Evolutionary conservation across 2,888 invertebrate species (phyloP).

Genomic region (Mactromeris polynyma): DNA sequence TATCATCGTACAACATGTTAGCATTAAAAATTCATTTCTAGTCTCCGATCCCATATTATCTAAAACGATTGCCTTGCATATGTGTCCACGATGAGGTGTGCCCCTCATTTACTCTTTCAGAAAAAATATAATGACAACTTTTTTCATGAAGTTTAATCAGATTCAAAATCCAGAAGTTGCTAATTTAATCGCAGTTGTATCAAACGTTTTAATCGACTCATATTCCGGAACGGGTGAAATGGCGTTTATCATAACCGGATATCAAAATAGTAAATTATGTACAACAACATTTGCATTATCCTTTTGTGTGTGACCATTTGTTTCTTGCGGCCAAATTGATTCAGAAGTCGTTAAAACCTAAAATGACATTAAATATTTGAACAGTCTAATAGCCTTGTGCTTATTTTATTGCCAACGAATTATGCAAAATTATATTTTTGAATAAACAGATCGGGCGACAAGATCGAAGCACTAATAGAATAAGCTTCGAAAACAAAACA

Average conservation of each 20-base stretch:
- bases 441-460: conserved; percentile 43
- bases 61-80: not conserved
- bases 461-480: conserved; percentile 44
- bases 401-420: conserved; percentile 51
- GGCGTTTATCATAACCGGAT: conserved; percentile 26
- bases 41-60: not conserved
- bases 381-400: conserved; percentile 50
- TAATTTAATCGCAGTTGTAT: conserved; percentile 35
- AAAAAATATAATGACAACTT: not conserved
- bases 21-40: not conserved
- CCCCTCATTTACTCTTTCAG: not conserved
- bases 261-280: conserved; percentile 43
- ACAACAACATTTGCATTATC: conserved; percentile 32
- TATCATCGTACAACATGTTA: not conserved
- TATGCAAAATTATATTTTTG: conserved; percentile 59
- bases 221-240: conserved; percentile 1
- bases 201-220: conserved; percentile 14
- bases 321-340: conserved; percentile 35
- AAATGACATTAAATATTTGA: conserved; percentile 48
- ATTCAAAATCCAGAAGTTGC: conserved; percentile 18
- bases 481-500: conserved; percentile 52
- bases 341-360: conserved; percentile 35
- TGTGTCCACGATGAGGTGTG: not conserved
- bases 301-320: conserved; percentile 46
- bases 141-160: conserved; percentile 3